Evolutionary conservation across 2,797 vertebrate species (phyloP).

Genomic region (Megalops cyprinoides): DNA sequence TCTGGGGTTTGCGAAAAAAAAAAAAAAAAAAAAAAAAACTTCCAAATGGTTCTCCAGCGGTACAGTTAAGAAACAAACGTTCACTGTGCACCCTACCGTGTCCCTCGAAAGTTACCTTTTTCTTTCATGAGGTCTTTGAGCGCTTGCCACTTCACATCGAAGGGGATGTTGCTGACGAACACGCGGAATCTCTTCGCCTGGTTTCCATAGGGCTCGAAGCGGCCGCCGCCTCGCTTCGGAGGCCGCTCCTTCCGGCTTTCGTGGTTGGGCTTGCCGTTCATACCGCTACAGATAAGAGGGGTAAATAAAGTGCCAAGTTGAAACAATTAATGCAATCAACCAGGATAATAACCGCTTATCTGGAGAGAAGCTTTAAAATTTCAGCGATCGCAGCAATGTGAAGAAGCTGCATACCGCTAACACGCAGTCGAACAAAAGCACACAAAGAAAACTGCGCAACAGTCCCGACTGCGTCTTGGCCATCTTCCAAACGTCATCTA

Average conservation of each 20-base stretch:
- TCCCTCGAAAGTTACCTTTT: slow-evolving; percentile 74
- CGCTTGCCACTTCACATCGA: slow-evolving; percentile 83
- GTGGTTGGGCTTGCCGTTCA: slow-evolving; percentile 65
- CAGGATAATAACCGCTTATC: too few relatives aligned
- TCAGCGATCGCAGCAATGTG: too few relatives aligned
- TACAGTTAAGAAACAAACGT: not conserved
- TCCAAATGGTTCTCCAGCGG: not conserved
- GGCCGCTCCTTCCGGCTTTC: slow-evolving; percentile 78
- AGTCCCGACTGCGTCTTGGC: too few relatives aligned
- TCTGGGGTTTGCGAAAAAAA: not conserved
- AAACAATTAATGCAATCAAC: too few relatives aligned
- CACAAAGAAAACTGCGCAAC: too few relatives aligned
- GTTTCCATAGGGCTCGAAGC: slow-evolving; percentile 74
- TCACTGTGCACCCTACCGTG: not conserved
- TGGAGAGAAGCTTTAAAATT: too few relatives aligned
- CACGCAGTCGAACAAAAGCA: too few relatives aligned
- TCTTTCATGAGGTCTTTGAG: slow-evolving; percentile 84
- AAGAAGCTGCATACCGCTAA: too few relatives aligned
- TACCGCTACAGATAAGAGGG: slow-evolving; percentile 65
- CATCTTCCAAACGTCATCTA: too few relatives aligned
- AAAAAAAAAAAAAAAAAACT: not conserved
- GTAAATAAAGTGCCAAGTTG: too few relatives aligned
- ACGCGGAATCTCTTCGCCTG: slow-evolving; percentile 67
- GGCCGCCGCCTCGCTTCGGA: slow-evolving; percentile 73
- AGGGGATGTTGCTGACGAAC: slow-evolving; percentile 82